Percentiles rank a stretch among this genome's conserved stretches.
phyloP scores from a whole-genome alignment of 2,888 invertebrate species.

The Melieria crassipennis region DNA sequence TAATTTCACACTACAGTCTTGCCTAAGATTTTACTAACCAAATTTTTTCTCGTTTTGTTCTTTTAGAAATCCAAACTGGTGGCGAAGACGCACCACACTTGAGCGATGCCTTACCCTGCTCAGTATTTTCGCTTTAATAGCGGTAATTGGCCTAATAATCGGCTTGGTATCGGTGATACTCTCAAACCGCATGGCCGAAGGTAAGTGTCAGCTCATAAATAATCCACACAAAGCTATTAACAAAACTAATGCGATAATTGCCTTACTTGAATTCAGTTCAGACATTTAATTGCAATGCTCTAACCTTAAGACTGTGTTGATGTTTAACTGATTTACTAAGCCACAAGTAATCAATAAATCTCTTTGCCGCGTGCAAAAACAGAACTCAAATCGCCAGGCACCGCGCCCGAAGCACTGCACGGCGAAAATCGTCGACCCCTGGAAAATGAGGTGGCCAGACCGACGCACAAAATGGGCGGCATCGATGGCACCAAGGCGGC shows the following conservation, averaged over 20 bases:
- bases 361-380: constrained; percentile 6
- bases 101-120: constrained; percentile 75
- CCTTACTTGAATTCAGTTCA: not conserved
- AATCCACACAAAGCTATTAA: not conserved
- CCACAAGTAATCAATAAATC: not conserved
- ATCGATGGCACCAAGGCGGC: constrained; percentile 5
- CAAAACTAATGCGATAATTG: not conserved
- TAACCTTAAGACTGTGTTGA: too few species aligned
- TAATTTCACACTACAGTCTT: too few species aligned
- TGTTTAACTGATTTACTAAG: constrained; percentile 9
- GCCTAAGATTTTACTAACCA: too few species aligned
- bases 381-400: constrained; percentile 45
- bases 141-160: constrained; percentile 72
- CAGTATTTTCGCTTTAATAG: constrained; percentile 70
- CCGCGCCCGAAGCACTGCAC: constrained; percentile 53
- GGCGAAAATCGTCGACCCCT: constrained; percentile 50
- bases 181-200: constrained; percentile 54
- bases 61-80: constrained; percentile 83
- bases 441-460: constrained; percentile 47
- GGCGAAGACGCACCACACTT: constrained; percentile 79
- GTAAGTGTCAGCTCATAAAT: constrained; percentile 44
- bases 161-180: constrained; percentile 70
- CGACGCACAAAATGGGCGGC: constrained; percentile 34
- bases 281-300: too few species aligned
- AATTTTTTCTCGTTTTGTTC: constrained; percentile 33